Evolutionary conservation across 2,888 invertebrate genomes (phyloP).

Genomic region (Eupithecia centaureata): DNA sequence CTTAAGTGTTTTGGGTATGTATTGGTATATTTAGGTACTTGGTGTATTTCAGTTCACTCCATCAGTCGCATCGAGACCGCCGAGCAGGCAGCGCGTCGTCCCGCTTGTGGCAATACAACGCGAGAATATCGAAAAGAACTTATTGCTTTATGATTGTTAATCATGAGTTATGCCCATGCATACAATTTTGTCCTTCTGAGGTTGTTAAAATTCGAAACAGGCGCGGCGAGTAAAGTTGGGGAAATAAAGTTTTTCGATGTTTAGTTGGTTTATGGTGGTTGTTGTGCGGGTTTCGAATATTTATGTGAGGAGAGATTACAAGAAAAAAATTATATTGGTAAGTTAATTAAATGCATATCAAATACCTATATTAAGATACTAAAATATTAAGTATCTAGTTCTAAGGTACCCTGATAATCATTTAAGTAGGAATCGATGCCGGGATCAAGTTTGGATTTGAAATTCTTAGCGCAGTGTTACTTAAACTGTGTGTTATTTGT

Average conservation of each 20-base stretch:
- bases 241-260: constrained; percentile 47
- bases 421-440: too few species aligned
- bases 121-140: constrained; percentile 59
- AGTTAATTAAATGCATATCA: neutral
- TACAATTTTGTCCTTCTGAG: constrained; percentile 49
- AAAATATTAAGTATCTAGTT: too few species aligned
- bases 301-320: neutral
- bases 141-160: constrained; percentile 46
- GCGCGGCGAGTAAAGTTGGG: constrained; percentile 47
- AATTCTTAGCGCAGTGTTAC: neutral
- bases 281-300: constrained; percentile 22
- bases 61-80: constrained; percentile 59
- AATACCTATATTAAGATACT: too few species aligned
- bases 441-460: neutral
- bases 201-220: constrained; percentile 48
- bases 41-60: constrained; percentile 18
- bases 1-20: constrained; percentile 13
- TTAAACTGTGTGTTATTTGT: too few species aligned
- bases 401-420: too few species aligned
- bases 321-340: neutral
- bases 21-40: neutral
- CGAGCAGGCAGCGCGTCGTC: constrained; percentile 60
- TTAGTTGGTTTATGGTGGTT: constrained; percentile 38
- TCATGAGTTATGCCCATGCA: constrained; percentile 57
- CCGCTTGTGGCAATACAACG: constrained; percentile 45